Evolutionary conservation across 2,888 invertebrate species (phyloP), one percentile per base, ranked within the genome.

Genomic region (Calliopum simillimum): DNA sequence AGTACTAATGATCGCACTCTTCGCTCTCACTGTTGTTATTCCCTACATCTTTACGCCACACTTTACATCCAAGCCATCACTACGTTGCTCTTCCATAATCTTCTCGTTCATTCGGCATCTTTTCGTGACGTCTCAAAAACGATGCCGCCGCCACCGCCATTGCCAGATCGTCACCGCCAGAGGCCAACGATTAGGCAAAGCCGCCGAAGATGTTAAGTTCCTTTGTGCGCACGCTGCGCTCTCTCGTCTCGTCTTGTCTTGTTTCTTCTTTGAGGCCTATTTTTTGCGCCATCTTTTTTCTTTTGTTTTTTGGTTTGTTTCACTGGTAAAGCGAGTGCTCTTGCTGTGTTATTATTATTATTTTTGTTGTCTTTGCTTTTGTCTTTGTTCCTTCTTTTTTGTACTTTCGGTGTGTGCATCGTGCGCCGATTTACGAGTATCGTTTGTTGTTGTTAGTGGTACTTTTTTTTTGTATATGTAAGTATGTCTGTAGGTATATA

Each of bases 41-140:
- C 19, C 51, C n/a, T 51, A 2, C 19, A 2, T 14, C 47, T 47
- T 2, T 49, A 16, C n/a, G 49, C 49, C n/a, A 13, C 6, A 19
- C 19, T 49, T 49, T 4, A 8, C 49, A 49, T 49, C 13, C 49
- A 1, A 6, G 8, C 16, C 1, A 6, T 19, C 5, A 8, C 14
- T 33, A 5, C 8, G 2, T 33, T 33, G 1, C 8, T 33, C 33
- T 33, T n/a, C n/a, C n/a, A n/a, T n/a, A n/a, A 33, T 33, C 33
- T 8, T 33, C 33, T 33, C 33, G 33, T 33, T 8, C 33, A 33
- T 8, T 33, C 53, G 64, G 51, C 33, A 43, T 64, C 64, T 64
- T 33, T 64, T 19, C 49, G 47, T 47, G 56, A 33, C 56, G 41
- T 47, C 59, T 46, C 19, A 23, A 51, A 47, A 23, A 55, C 49